These are phyloP conservation scores for Mya arenaria DNA, from an alignment of 1,140 invertebrate genomes.

Conservation along the genomic window DNA sequence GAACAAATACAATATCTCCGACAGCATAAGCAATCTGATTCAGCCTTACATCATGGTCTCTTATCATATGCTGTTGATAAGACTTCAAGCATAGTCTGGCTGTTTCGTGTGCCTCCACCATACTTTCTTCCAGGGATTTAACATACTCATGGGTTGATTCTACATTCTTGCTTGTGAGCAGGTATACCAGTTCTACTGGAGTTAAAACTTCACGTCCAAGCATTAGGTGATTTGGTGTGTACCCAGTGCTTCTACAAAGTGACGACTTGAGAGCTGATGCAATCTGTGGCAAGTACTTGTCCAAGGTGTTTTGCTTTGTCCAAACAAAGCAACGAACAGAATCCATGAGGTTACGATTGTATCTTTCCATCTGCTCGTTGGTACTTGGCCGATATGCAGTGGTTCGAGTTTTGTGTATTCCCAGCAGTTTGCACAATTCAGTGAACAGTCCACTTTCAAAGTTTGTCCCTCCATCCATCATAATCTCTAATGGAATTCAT, in stretches of 20 bases:
- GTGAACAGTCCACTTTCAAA: no score
- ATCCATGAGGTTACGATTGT: slow-evolving; percentile 57
- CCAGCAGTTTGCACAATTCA: slow-evolving; percentile 48
- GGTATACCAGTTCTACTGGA: slow-evolving; percentile 3
- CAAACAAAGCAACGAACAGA: slow-evolving; percentile 19
- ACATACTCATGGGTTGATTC: no score
- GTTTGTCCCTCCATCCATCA: no score
- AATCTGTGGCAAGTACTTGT: not conserved
- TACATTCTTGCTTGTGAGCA: no score
- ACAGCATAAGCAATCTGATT: no score
- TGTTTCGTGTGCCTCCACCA: no score
- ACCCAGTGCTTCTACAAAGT: not conserved
- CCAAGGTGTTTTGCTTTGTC: not conserved
- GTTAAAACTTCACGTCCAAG: slow-evolving; percentile 16
- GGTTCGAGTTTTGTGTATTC: slow-evolving; percentile 61
- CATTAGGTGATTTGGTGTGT: slow-evolving; percentile 9
- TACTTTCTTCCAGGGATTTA: no score
- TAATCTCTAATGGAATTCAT: no score
- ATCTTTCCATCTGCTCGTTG: slow-evolving; percentile 72
- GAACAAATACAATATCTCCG: no score
- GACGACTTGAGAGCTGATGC: not conserved
- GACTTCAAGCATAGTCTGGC: no score
- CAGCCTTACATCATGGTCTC: no score
- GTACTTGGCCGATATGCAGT: slow-evolving; percentile 67
- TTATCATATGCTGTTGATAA: no score